Evolutionary conservation across 37 sponge, comb jelly and placozoan genomes (phyloP).

Genomic region (Beroe ovata): DNA sequence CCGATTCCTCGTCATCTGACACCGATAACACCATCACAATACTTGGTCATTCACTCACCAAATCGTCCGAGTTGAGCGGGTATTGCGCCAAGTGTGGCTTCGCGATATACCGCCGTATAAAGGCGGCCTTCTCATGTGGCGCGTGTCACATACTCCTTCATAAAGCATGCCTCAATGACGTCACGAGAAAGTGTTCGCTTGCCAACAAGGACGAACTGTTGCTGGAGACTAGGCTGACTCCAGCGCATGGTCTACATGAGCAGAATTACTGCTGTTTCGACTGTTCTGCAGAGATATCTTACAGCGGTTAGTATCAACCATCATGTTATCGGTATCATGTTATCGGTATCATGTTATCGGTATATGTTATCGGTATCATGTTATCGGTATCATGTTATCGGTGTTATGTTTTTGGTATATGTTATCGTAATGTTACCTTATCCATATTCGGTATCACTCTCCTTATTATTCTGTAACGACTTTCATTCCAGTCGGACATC

Average conservation of each 20-base stretch:
- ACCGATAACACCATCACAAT: neutral
- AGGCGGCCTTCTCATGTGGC: conserved; percentile 22
- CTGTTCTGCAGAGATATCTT: conserved; percentile 75
- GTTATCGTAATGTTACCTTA: too few relatives aligned
- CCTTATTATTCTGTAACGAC: too few relatives aligned
- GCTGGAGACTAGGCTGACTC: conserved; percentile 77
- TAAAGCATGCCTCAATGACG: conserved; percentile 40
- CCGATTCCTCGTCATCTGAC: neutral
- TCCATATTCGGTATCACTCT: too few relatives aligned
- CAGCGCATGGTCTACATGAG: conserved; percentile 79
- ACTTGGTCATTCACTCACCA: conserved; percentile 25
- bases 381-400: too few relatives aligned
- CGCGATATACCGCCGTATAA: conserved; percentile 32
- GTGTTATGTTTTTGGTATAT: too few relatives aligned
- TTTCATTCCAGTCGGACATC: too few relatives aligned
- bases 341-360: too few relatives aligned
- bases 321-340: too few relatives aligned
- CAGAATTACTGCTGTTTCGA: conserved; percentile 88
- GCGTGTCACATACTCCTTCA: conserved; percentile 36
- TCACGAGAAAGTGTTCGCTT: conserved; percentile 8
- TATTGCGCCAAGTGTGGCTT: conserved; percentile 35
- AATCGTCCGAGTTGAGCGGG: conserved; percentile 55
- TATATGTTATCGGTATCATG: too few relatives aligned
- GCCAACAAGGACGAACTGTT: conserved; percentile 44
- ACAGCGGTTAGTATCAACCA: too few relatives aligned